A percentile compares a stretch with the other conserved stretches of the same genome.
phyloP scores from a whole-genome alignment of 2,797 vertebrate genomes.

The Apodemus agrarius region DNA sequence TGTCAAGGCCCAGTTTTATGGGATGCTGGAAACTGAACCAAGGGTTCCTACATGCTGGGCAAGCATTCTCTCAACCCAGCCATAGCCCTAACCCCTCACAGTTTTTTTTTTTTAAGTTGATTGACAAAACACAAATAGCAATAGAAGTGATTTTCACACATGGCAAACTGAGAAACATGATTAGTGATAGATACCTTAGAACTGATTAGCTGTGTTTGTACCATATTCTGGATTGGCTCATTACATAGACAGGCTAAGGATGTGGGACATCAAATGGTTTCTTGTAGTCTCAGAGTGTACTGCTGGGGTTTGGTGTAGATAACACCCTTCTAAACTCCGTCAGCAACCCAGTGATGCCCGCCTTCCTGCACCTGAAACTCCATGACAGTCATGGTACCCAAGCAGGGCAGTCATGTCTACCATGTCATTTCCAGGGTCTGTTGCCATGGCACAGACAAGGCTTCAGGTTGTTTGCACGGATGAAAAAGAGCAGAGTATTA shows the following conservation, averaged over 20 bases:
- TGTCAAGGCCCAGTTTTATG: neutral
- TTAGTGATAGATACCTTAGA: neutral
- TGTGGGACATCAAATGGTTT: neutral
- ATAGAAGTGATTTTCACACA: neutral
- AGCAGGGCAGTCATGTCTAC: neutral
- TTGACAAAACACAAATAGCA: neutral
- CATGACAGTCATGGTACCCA: neutral
- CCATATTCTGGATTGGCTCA: neutral
- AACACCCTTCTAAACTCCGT: neutral
- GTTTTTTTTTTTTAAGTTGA: constrained; percentile 27
- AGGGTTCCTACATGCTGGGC: neutral
- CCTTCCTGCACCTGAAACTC: neutral
- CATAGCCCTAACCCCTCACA: neutral
- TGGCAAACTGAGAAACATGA: neutral
- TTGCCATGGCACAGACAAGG: neutral
- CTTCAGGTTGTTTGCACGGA: neutral
- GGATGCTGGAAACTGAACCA: neutral
- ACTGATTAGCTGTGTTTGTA: neutral
- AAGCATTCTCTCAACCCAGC: neutral
- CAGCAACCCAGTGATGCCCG: neutral
- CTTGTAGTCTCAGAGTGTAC: neutral
- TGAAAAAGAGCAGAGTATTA: neutral
- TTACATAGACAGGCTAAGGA: neutral
- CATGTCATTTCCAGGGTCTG: neutral
- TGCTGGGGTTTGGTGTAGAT: neutral